Base-by-base conservation (phyloP, 1,140 invertebrate genomes). In the Philopotamus ludificatus region DNA sequence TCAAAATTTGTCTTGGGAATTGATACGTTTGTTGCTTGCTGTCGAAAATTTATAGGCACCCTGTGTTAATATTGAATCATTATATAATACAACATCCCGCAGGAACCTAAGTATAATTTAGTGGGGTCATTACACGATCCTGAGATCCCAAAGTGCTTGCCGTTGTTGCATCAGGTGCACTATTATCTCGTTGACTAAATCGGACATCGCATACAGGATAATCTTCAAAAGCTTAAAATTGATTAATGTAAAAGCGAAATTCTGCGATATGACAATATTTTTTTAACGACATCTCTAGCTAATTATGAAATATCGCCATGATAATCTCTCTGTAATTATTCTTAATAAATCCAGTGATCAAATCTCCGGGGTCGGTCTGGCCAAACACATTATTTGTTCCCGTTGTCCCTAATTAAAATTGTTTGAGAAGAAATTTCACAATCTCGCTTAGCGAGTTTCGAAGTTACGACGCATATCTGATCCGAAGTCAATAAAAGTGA, bases 121-220 rank as follows among this genome's bases (percentile, higher is more conserved):
- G 49, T 51, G n/a, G n/a, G 49, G 49, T 51, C 49, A 51, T 51
- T 51, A 51, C 49, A 51, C 25, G 49, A 51, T 51, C 49, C 49
- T 51, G 16, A 20, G 49, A 20, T 51, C 49, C 49, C 49, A 25
- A 20, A 20, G 18, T 25, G 28, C 28, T 34, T 34, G 28, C 28
- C 12, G 28, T 12, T 34, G 4, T 12, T 34, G 28, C 12, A 34
- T 7, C 28, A 34, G 28, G 28, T 34, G 28, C 12, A 34, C 4
- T 34, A 34, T 7, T 34, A 7, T 7, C 28, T 34, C n/a, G n/a
- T n/a, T n/a, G n/a, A n/a, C n/a, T n/a, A n/a, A 34, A 34, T 34
- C 28, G 4, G 12, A 34, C 28, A 34, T 34, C 12, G 4, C 28
- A 34, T 4, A 7, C 12, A 4, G 28, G 12, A 34, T 12, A 34